phyloP scores from a whole-genome alignment of 1,140 invertebrate species.

The Ephestia elutella region DNA sequence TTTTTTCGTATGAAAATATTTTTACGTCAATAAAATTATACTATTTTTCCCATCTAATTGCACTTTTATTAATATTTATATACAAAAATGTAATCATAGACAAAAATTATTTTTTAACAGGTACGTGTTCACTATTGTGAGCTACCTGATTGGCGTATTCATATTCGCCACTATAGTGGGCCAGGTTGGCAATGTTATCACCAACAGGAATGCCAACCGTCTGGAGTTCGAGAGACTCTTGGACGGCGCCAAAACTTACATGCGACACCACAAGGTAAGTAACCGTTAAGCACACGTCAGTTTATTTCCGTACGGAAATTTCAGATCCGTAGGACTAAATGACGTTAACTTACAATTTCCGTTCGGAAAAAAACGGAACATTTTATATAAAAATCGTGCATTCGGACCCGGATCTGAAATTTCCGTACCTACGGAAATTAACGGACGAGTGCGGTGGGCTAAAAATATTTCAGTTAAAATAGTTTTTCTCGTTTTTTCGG shows the following conservation, averaged over 20 bases:
- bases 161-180: conserved; percentile 99
- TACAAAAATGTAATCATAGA: conserved; percentile 1
- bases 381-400: no score
- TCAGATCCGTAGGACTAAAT: no score
- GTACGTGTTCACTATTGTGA: conserved; percentile 97
- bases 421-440: no score
- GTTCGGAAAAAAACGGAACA: no score
- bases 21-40: no score
- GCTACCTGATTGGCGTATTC: conserved; percentile 97
- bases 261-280: conserved; percentile 93
- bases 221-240: conserved; percentile 95
- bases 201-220: conserved; percentile 96
- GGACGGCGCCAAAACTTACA: conserved; percentile 97
- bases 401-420: no score
- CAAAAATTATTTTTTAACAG: conserved; percentile 76
- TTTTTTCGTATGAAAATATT: no score
- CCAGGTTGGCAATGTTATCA: conserved; percentile 98
- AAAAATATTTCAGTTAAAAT: no score
- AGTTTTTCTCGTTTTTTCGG: no score
- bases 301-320: no score
- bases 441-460: no score
- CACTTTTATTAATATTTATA: not conserved
- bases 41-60: not conserved
- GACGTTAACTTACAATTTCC: no score
- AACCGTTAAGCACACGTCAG: not conserved